Conservation (phyloP, 2,113 vertebrate species). For the Acinonyx jubatus region DNA sequence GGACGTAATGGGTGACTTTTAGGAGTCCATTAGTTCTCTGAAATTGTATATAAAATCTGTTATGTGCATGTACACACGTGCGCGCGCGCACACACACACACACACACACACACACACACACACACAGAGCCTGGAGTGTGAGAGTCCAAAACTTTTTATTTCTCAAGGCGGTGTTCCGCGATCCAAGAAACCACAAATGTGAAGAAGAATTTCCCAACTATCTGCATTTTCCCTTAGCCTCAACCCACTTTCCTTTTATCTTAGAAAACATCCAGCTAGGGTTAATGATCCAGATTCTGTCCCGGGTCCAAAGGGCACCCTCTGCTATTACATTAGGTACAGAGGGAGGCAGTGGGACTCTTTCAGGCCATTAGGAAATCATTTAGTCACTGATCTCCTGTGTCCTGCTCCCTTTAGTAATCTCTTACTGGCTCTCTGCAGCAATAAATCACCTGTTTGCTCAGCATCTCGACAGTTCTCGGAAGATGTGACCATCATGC, state of each 20-base stretch:
- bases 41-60: background rate
- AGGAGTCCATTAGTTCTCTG: background rate
- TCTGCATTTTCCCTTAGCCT: background rate
- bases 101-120: background rate
- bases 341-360: background rate
- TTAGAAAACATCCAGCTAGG: background rate
- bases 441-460: conserved; percentile 38
- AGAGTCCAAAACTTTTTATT: background rate
- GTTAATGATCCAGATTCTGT: background rate
- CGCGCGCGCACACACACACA: background rate
- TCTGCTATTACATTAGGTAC: background rate
- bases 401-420: background rate
- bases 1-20: background rate
- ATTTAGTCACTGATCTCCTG: background rate
- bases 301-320: background rate
- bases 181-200: background rate
- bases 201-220: background rate
- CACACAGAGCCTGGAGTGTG: background rate
- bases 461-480: background rate
- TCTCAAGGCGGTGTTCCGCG: background rate
- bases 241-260: background rate
- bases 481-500: background rate
- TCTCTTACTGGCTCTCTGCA: background rate
- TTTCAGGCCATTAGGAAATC: conserved; percentile 19
- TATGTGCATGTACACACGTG: accelerated